Conservation (phyloP, 2,888 invertebrate species). For the Callyntrura sp. region DNA sequence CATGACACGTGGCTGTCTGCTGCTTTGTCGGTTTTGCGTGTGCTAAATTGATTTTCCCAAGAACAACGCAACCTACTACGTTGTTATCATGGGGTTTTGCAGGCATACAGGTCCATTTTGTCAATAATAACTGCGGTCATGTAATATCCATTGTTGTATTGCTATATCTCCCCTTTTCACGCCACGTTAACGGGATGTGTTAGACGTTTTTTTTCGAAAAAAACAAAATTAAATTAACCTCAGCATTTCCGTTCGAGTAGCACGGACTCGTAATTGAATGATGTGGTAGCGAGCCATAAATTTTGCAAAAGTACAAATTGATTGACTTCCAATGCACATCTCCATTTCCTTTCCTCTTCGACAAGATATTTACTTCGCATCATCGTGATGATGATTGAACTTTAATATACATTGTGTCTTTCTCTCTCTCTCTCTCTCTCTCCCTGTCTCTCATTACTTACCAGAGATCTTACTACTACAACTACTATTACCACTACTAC, state of each 20-base stretch:
- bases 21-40: neutral
- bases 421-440: too few species aligned
- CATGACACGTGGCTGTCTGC: too few species aligned
- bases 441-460: neutral
- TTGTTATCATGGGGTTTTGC: too few species aligned
- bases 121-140: slow-evolving; percentile 25
- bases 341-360: slow-evolving; percentile 19
- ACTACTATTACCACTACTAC: neutral
- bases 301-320: slow-evolving; percentile 59
- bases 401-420: slow-evolving; percentile 12
- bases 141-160: neutral
- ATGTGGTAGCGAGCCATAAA: slow-evolving; percentile 39
- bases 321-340: slow-evolving; percentile 53
- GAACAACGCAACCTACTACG: too few species aligned
- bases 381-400: neutral
- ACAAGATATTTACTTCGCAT: slow-evolving; percentile 9
- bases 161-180: neutral
- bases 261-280: slow-evolving; percentile 11
- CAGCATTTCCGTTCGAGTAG: neutral
- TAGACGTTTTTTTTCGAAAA: neutral
- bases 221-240: slow-evolving; percentile 45
- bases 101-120: too few species aligned
- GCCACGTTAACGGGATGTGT: too few species aligned
- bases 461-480: too few species aligned
- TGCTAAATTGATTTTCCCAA: neutral